Base-by-base conservation (phyloP, 2,888 invertebrate species). In the Drosophila antonietae region DNA sequence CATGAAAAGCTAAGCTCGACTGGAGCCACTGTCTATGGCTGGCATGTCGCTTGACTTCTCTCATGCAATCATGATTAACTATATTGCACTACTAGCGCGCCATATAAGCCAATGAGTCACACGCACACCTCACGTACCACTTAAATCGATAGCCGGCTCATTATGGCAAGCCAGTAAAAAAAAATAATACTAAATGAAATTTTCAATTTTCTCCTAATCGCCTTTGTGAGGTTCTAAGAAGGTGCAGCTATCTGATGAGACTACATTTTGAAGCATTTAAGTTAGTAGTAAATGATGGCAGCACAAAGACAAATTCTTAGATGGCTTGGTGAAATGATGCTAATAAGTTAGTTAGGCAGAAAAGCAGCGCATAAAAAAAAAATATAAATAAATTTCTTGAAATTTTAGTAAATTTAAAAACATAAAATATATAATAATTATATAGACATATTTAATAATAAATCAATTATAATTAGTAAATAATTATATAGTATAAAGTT, bases 51-150 rank as follows among this genome's bases (percentile, higher is more conserved):
- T 67, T 43, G 56, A 73, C 75, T 84, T 73, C 69, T 81, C 88
- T 88, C 83, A 84, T 84, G 89, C 83, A 89, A 84, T 72, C 68
- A 58, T 89, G 89, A 84, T 84, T 89, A 84, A 71, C 80, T 80
- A 80, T 80, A 80, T 78, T 75, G 80, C 80, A 75, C 78, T 78
- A 68, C 35, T 18, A 23, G 37, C 49, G 41, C 60, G 28, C 69
- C 41, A 59, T 12, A 59, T 68, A 60, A 68, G 28, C 68, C 53
- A 23, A 69, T 87, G 84, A 87, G 52, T 83, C 88, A 87, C 69
- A 72, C 74, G 73, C 77, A 80, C 55, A 37, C 67, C 58, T 62
- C 58, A 35, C 49, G 35, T 37, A 20, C 75, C 80, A 80, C 63
- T 77, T 80, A 77, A 80, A 71, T 80, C 77, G 67, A 68, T 68